These are phyloP conservation scores for Odontamblyopus rebecca DNA, from an alignment of 2,797 vertebrate genomes.

Conservation along the genomic window DNA sequence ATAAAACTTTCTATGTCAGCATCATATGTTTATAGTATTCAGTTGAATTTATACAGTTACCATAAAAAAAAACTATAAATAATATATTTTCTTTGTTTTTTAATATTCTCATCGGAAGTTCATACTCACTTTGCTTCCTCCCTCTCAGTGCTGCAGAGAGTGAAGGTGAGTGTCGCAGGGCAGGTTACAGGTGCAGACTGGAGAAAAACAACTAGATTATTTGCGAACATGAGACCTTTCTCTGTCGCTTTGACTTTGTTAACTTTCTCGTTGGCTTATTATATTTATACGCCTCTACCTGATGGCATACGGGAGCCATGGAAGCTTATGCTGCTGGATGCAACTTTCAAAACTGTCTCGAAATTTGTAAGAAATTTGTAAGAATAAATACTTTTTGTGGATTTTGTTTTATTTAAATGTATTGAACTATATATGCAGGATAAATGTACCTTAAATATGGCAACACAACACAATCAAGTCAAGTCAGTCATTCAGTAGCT, in stretches of 20 bases:
- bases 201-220: background rate
- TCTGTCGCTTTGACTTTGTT: background rate
- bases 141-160: background rate
- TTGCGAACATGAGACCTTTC: background rate
- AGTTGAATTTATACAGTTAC: no score
- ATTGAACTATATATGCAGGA: no score
- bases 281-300: background rate
- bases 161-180: background rate
- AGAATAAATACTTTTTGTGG: background rate
- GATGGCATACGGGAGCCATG: background rate
- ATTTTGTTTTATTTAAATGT: background rate
- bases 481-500: background rate
- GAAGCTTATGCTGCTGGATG: background rate
- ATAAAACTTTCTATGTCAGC: no score
- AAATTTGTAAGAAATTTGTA: background rate
- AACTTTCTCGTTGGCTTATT: background rate
- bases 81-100: no score
- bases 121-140: background rate
- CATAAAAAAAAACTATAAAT: no score
- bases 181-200: background rate
- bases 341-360: background rate
- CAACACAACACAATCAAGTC: no score
- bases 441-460: no score
- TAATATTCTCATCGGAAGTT: no score
- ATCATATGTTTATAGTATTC: no score